Evolutionary conservation across 2,888 invertebrate genomes (phyloP), one percentile per base, ranked within the genome.

Genomic region (Strigamia crassipes): DNA sequence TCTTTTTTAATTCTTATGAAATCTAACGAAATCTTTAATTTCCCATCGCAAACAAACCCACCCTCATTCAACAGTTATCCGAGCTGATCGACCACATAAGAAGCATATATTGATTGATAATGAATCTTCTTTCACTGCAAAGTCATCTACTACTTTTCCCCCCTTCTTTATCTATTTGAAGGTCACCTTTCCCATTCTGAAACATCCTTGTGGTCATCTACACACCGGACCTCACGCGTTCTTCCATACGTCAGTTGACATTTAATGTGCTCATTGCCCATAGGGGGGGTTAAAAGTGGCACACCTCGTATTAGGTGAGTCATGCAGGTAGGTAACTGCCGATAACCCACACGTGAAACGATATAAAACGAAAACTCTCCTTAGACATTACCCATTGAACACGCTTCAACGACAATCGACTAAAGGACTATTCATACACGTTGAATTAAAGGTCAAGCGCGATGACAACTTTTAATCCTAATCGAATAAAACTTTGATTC

Each of bases 241-340:
- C 23, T 23, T 23, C 61, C 61, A 21, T 21, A 66, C 61, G 61
- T 66, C 61, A 66, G 61, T 66, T 66, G 61, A 66, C 61, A 66
- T 66, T 66, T 66, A 66, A 66, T 66, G 61, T 21, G 61, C 61
- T 66, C 61, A 66, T 23, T 66, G 61, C 61, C 21, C 61, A 66
- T 23, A 66, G 61, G 61, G 42, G 27, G 61, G 61, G 61, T 66
- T 66, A 23, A 66, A 66, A 23, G 61, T 66, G 61, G 18, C 61
- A 23, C 61, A 21, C 61, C 61, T 66, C 21, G 61, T 66, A 18
- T 23, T 66, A 23, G 61, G 2, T 23, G 21, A 66, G 21, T 66
- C 61, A 66, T 18, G 61, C 61, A 66, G 21, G 61, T 66, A 66
- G 21, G 61, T 66, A 66, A 66, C 23, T 23, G 23, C 61, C 8